Evolutionary conservation across 2,113 vertebrate genomes (phyloP), one percentile per base, ranked within the genome.

Genomic region (Stigmatopora nigra): DNA sequence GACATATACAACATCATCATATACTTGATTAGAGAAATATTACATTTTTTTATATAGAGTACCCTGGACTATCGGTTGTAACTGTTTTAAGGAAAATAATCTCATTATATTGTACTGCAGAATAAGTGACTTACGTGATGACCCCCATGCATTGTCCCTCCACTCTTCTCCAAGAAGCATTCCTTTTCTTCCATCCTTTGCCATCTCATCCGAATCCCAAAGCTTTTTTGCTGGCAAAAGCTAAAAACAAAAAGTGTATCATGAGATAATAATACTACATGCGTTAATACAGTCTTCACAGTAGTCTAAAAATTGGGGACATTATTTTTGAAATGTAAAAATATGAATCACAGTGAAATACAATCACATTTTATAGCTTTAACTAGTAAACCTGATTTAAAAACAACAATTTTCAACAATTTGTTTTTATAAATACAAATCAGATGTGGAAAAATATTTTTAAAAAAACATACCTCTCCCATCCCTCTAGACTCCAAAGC

Each of bases 221-320:
- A 99, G 93, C 81, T 99, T 99, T 92, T 99, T 99, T 67, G 95
- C 93, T 74, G 96, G 96, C 86, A 99, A 90, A 87, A 98, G 93
- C 95, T 98, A 78, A 73, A 78, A 78, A 73, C 35, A 13, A 60
- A 36, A 65, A 16, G 61, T 46, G 1, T 57, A 13, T 11, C 44
- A 35, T 13, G 51, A 22, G 17, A 61, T 56, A 0, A 31, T 8
- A 0, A 4, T 7, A 51, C 38, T 41, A 10, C 9, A 7, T 7
- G 20, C 38, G 25, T 56, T 16, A 51, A n/a, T n/a, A 51, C n/a
- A 51, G 16, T 19, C n/a, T 51, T 51, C 6, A 10, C 17, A 48
- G 46, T 5, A 4, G 14, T 14, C 14, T 48, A 16, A 16, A 48
- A 48, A 16, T 48, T 14, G 12, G 46, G 13, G 5, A 4, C 14